A percentile compares a stretch with the other conserved stretches of the same genome.
Evolutionary conservation across 2,888 invertebrate genomes (phyloP).

Genomic region (Ptychoptera albimana): DNA sequence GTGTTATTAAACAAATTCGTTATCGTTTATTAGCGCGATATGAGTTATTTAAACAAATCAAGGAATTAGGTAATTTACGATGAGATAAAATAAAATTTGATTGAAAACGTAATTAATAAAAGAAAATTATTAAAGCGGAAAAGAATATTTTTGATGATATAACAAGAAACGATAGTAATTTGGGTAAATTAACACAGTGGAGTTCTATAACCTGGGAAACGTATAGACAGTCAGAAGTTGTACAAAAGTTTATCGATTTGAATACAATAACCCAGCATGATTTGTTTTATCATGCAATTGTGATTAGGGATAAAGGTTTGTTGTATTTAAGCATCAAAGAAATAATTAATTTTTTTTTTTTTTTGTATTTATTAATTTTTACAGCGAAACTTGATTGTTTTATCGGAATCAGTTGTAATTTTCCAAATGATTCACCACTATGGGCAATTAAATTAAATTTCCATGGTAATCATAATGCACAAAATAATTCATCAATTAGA

Average conservation of each 20-base stretch:
- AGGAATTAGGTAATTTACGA: constrained; percentile 37
- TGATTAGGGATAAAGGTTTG: constrained; percentile 49
- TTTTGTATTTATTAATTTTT: constrained; percentile 6
- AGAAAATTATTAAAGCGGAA: no score
- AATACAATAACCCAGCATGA: constrained; percentile 44
- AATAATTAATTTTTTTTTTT: not conserved
- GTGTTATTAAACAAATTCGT: constrained; percentile 55
- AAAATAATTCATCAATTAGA: constrained; percentile 53
- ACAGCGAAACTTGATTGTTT: constrained; percentile 58
- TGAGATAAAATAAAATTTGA: constrained; percentile 18
- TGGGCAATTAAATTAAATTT: constrained; percentile 59
- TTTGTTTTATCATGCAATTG: constrained; percentile 58
- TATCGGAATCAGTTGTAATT: constrained; percentile 66
- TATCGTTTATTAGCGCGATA: constrained; percentile 58
- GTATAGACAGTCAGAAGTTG: constrained; percentile 17
- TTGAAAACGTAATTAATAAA: no score
- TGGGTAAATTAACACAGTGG: constrained; percentile 52
- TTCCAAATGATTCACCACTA: constrained; percentile 61
- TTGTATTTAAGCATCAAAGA: constrained; percentile 4
- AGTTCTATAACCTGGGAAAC: constrained; percentile 50
- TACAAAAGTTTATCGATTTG: constrained; percentile 33
- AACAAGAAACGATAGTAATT: constrained; percentile 30
- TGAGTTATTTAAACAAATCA: constrained; percentile 61
- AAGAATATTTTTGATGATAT: constrained; percentile 16
- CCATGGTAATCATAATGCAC: constrained; percentile 45